Base-by-base conservation (phyloP, 2,888 invertebrate species). In the Neoascia interrupta region DNA sequence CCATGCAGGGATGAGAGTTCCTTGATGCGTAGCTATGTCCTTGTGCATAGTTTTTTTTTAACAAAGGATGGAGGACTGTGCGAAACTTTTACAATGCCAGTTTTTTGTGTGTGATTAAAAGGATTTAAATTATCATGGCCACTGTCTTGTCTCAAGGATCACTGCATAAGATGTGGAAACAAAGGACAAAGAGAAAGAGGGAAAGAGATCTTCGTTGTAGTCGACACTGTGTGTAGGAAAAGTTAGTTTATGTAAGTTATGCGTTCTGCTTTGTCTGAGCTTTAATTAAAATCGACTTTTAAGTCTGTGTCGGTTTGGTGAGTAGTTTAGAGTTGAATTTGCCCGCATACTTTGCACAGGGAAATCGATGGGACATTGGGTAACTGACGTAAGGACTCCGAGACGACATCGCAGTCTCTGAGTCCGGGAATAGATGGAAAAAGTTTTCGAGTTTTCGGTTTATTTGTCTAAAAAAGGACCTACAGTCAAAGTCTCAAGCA, bases 41-140 rank as follows among this genome's bases (percentile, higher is more conserved):
- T 39, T 68, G 28, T 64, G 51, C 51, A 63, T 66, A 61, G 61
- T 56, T 75, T 63, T 41, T 26, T 61, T 26, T 41, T 36, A 19
- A n/a, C 26, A 6, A 26, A 31, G 15, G 15, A 23, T 23, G 11
- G 13, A 28, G 15, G 41, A 51, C 4, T 43, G 36, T 31, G 4
- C n/a, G 31, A 41, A 16, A 45, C 43, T 45, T 37, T 34, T 49
- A 45, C 60, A 60, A 53, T 70, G 63, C 43, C 70, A 54, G 60
- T 76, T 53, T 70, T n/a, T n/a, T 63, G 53, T 76, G 58, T 72
- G 70, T 64, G 64, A 76, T 66, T 66, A 72, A 64, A 54, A 53
- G 60, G 60, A 66, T 53, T 72, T 54, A 72, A 72, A 72, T 53
- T 72, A 72, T 66, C 60, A 58, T 64, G 45, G 36, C 49, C 58